phyloP scores from a whole-genome alignment of 92 coral and sea anemone genomes.

The Diadumene lineata region DNA sequence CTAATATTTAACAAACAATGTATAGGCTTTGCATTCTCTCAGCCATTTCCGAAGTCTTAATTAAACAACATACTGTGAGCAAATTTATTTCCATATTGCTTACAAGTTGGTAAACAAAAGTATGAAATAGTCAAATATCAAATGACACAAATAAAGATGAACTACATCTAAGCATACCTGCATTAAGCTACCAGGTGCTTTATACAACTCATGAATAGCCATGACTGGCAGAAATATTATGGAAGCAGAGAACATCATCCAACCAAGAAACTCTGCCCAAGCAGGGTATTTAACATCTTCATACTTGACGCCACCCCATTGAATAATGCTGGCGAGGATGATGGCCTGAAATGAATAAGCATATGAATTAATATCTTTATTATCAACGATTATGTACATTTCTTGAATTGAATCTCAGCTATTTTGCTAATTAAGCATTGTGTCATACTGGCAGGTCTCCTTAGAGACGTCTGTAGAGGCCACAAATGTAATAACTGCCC shows the following conservation, averaged over 20 bases:
- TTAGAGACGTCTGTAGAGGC: background rate
- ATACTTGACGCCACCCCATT: constrained; percentile 69
- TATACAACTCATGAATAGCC: constrained; percentile 72
- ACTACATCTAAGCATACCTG: no score
- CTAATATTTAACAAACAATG: no score
- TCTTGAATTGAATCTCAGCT: background rate
- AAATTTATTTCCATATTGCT: no score
- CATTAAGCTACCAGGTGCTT: constrained; percentile 55
- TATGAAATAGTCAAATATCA: no score
- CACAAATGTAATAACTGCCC: no score
- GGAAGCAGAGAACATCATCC: constrained; percentile 61
- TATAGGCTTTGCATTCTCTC: no score
- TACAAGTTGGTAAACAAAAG: no score
- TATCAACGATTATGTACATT: background rate
- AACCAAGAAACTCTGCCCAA: constrained; percentile 84
- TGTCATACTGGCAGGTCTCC: background rate
- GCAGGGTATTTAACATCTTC: constrained; percentile 63
- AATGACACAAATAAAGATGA: no score
- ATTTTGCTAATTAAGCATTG: background rate
- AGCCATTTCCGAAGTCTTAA: no score
- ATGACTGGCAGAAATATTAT: constrained; percentile 62
- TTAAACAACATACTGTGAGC: no score
- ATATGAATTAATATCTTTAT: background rate
- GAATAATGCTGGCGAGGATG: constrained; percentile 62
- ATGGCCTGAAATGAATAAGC: constrained; percentile 39